Conservation (phyloP, 2,797 vertebrate species). For the Tiaroga cobitis region DNA sequence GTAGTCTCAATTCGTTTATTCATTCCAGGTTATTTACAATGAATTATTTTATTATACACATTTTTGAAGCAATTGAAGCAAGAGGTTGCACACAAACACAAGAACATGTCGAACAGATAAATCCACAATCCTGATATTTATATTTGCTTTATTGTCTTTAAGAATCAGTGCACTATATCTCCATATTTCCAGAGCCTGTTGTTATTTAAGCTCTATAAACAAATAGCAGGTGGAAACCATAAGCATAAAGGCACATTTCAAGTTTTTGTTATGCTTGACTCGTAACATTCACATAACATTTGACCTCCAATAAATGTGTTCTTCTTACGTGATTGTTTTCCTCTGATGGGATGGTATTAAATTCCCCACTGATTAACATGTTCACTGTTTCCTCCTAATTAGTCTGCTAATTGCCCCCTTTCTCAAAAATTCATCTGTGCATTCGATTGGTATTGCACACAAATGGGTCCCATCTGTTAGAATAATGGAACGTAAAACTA, state of each 20-base stretch:
- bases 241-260: neutral
- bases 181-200: neutral
- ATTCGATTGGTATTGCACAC: slow-evolving; percentile 74
- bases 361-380: slow-evolving; percentile 69
- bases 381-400: slow-evolving; percentile 74
- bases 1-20: neutral
- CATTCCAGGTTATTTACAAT: neutral
- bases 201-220: neutral
- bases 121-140: neutral
- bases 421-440: slow-evolving; percentile 74
- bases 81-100: neutral
- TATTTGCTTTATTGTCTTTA: neutral
- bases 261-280: neutral
- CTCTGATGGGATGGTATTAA: slow-evolving; percentile 38
- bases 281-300: slow-evolving; percentile 7
- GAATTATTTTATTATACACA: no score
- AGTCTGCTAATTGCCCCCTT: slow-evolving; percentile 75
- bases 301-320: slow-evolving; percentile 37
- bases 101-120: neutral
- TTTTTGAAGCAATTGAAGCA: neutral
- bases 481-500: slow-evolving; percentile 48
- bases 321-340: slow-evolving; percentile 32
- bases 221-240: neutral
- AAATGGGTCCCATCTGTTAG: slow-evolving; percentile 62
- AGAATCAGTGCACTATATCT: neutral